phyloP scores from a whole-genome alignment of 2,113 vertebrate species.

The Carettochelys insculpta region DNA sequence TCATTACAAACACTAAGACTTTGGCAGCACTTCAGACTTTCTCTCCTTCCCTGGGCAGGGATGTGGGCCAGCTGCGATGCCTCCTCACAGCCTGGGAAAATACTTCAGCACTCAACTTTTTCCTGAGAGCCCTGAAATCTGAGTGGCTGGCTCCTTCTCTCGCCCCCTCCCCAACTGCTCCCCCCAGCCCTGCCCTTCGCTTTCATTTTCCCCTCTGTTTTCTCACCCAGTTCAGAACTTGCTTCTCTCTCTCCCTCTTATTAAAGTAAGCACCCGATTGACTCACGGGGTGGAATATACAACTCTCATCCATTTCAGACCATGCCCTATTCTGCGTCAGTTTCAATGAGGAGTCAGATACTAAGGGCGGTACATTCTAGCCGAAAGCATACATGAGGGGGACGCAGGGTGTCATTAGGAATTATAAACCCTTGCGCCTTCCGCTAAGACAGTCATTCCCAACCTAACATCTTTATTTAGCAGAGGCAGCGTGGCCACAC shows the following conservation, averaged over 20 bases:
- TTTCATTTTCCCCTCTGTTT: background rate
- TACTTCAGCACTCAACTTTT: conserved; percentile 59
- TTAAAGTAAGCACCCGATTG: background rate
- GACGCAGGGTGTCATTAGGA: background rate
- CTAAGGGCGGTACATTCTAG: background rate
- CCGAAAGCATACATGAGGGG: background rate
- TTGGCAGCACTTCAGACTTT: conserved; percentile 78
- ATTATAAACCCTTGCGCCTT: background rate
- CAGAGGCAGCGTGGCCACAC: background rate
- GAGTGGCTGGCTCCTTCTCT: conserved; percentile 50
- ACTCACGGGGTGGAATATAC: background rate
- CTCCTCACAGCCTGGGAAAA: conserved; percentile 84
- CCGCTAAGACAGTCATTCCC: background rate
- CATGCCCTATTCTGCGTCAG: background rate
- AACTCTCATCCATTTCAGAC: background rate
- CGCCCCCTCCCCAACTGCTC: background rate
- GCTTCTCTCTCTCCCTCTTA: background rate
- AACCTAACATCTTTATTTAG: background rate
- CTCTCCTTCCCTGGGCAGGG: conserved; percentile 62
- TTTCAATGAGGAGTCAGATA: background rate
- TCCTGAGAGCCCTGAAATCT: conserved; percentile 78
- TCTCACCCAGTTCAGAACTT: background rate
- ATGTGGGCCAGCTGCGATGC: conserved; percentile 82
- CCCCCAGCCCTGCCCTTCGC: background rate
- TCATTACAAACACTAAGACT: conserved; percentile 65